Base-by-base conservation (phyloP, 64 coral and sea anemone genomes). In the Platygyra sinensis region DNA sequence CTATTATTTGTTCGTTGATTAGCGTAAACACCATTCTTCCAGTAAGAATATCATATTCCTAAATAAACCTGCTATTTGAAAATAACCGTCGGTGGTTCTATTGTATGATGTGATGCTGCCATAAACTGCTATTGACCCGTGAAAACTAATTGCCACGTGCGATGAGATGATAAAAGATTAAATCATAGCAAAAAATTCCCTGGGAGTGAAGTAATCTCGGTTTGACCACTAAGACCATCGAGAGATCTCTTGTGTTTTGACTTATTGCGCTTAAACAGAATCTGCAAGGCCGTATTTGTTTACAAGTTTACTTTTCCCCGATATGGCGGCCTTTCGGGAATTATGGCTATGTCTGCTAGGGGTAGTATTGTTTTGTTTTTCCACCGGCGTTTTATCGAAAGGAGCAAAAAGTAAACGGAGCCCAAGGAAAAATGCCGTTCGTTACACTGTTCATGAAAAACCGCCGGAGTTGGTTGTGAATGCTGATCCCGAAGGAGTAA, bases 371-470 rank as follows among this genome's bases (percentile, higher is more conserved):
- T 83, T 89, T 77, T 89, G 92, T 89, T 75, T 94, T 25, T 57
- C 76, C 29, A 20, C 71, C 15, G 83, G 76, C 54, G 86, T 75
- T 84, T 84, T 67, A 57, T 77, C 92, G 60, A 94, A 72, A 60
- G 79, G 72, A 78, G 75, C 42, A 16, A 94, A 79, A 83, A 77
- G 33, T 25, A 94, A 94, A 69, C 80, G 92, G 78, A 94, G 87
- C 87, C 30, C 79, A 24, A 76, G 88, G 15, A 87, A 92, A 83
- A 87, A 71, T 29, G 46, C 88, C 24, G 90, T 87, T 83, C 90
- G 95, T n/a, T 97, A 90, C 54, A 93, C 95, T 2, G 95, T 97
- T 65, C 95, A 97, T 76, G 95, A 97, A 72, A 97, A 94, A 84
- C 95, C 95, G 16, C 95, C 95, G 52, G 95, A 97, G 74, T 82